Percentiles rank a stretch among this genome's conserved stretches.
These are phyloP conservation scores for Polydrusus cervinus DNA, from an alignment of 2,888 invertebrate species.

Conservation along the genomic window DNA sequence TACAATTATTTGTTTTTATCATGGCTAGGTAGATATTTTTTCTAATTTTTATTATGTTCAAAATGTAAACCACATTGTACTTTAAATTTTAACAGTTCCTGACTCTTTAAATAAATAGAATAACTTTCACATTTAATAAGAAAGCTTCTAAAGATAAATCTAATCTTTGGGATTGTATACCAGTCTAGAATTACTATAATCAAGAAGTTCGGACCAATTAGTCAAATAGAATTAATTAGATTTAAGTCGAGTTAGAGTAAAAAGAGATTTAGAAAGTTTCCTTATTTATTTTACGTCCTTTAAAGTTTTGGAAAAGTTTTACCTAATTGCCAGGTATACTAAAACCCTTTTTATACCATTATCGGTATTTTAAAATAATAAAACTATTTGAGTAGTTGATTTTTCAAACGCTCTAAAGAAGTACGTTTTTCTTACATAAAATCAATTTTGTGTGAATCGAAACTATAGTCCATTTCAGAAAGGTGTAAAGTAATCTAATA, in stretches of 20 bases:
- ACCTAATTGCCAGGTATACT: slow-evolving; percentile 1
- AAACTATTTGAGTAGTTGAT: no score
- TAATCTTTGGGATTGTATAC: slow-evolving; percentile 34
- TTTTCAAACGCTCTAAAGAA: no score
- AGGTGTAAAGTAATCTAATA: no score
- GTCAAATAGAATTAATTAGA: slow-evolving; percentile 41
- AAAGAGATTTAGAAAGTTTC: slow-evolving; percentile 25
- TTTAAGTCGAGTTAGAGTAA: slow-evolving; percentile 19
- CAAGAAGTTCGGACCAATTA: slow-evolving; percentile 34
- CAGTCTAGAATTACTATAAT: slow-evolving; percentile 24
- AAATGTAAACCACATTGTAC: neutral
- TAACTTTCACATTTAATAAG: slow-evolving; percentile 29
- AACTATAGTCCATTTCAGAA: no score
- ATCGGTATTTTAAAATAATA: neutral
- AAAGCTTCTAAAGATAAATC: slow-evolving; percentile 36
- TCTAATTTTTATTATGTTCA: neutral
- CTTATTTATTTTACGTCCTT: slow-evolving; percentile 33
- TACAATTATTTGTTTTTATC: no score
- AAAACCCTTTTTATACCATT: neutral
- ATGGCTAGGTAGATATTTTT: no score
- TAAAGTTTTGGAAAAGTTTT: slow-evolving; percentile 16
- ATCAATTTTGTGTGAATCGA: no score
- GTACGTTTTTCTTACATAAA: no score
- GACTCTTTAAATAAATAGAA: neutral
- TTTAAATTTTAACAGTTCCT: neutral